phyloP scores from a whole-genome alignment of 2,888 invertebrate species.

The Lasioglossum calceatum region DNA sequence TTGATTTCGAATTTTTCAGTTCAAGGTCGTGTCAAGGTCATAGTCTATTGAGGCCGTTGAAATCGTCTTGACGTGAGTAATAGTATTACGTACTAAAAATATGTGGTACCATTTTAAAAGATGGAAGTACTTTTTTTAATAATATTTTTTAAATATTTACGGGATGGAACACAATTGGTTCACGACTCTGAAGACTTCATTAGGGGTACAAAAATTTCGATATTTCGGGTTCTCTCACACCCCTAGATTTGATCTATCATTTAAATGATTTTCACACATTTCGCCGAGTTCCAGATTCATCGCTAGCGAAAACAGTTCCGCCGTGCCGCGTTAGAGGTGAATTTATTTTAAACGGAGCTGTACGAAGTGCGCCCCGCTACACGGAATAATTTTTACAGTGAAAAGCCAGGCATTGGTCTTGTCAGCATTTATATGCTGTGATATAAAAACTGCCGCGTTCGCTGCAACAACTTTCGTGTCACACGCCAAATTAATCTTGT shows the following conservation, averaged over 20 bases:
- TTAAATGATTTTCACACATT: neutral
- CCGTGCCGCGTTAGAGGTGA: neutral
- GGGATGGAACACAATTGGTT: neutral
- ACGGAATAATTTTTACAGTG: neutral
- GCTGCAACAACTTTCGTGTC: slow-evolving; percentile 21
- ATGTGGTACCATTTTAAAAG: too few species aligned
- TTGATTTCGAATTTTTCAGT: too few species aligned
- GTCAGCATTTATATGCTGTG: slow-evolving; percentile 16
- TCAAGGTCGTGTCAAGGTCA: too few species aligned
- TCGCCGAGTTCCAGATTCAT: neutral
- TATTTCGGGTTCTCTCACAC: too few species aligned
- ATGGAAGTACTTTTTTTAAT: too few species aligned
- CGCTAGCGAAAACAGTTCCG: neutral
- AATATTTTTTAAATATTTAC: neutral
- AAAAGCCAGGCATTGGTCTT: neutral
- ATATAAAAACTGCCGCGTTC: slow-evolving; percentile 17
- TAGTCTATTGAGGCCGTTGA: too few species aligned
- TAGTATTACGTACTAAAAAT: too few species aligned
- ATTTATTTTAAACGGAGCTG: neutral
- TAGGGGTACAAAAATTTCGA: too few species aligned
- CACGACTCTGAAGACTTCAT: too few species aligned
- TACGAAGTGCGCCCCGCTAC: neutral
- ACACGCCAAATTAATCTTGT: slow-evolving; percentile 22
- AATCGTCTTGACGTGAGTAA: too few species aligned
- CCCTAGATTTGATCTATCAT: neutral